These are phyloP conservation scores for Rhagonycha lutea DNA, from an alignment of 2,888 invertebrate species.

Conservation along the genomic window DNA sequence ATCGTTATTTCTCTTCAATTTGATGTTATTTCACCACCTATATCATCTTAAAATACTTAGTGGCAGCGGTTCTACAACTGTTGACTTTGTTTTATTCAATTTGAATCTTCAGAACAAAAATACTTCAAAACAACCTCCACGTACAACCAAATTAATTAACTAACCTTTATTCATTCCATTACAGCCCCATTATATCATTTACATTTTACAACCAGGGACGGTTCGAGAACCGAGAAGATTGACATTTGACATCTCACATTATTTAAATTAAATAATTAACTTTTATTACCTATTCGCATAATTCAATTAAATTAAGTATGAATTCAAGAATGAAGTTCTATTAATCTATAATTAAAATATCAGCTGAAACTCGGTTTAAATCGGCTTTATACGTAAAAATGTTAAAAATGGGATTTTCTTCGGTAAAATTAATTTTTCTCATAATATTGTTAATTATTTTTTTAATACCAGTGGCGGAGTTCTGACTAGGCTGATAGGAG, in stretches of 20 bases:
- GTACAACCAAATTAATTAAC: neutral
- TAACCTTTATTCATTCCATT: neutral
- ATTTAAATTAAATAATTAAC: neutral
- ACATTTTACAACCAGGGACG: neutral
- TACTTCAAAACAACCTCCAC: neutral
- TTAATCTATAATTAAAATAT: neutral
- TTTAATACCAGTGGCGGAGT: too few relatives aligned
- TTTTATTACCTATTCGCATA: neutral
- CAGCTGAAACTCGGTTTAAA: too few relatives aligned
- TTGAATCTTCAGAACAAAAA: neutral
- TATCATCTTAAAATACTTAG: constrained; percentile 5
- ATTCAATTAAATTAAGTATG: neutral
- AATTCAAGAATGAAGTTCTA: neutral
- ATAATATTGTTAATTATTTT: too few relatives aligned
- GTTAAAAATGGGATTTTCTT: too few relatives aligned
- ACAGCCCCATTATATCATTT: neutral
- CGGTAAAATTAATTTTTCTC: too few relatives aligned
- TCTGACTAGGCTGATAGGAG: too few relatives aligned
- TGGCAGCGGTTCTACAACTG: neutral
- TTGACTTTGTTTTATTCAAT: neutral
- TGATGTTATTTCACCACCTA: neutral
- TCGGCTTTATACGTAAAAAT: too few relatives aligned
- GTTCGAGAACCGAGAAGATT: neutral
- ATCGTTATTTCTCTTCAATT: constrained; percentile 21
- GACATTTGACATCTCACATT: neutral